Base-by-base conservation (phyloP, 2,888 invertebrate species). In the Malthinus seriepunctatus region DNA sequence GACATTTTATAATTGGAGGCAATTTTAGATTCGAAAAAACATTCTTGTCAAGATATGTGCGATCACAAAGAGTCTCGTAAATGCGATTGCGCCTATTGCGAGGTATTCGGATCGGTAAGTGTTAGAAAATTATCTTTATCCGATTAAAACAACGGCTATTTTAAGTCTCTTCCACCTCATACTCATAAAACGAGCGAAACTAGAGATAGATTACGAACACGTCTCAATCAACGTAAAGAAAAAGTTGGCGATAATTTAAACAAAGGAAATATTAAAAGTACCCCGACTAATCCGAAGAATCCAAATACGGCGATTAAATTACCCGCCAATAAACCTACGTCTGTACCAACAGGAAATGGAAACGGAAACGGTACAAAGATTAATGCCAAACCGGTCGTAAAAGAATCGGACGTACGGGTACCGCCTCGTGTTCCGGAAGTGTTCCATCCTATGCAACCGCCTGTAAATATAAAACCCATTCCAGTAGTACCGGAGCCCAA, bases 61-160 rank as follows among this genome's bases (percentile, higher is more conserved):
- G 70, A 69, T 44, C 67, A 81, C 54, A 73, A 72, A 47, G 73
- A 73, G 56, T 66, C 71, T 34, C 76, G 75, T 56, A 75, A 72
- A 63, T 77, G 78, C 63, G 76, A 76, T 63, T 77, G 77, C 61
- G 75, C 76, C 39, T 77, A 75, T 64, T 77, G 78, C 58, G 77
- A 76, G 70, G 74, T 77, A 12, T 78, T 77, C 59, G 77, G 75
- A 52, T 67, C 73, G 57, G 73, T 76, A 71, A 69, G 68, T 69
- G 8, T 1, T n/a, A 42, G 23, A 5, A 35, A 38, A 8, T 9
- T 34, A 35, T 15, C 1, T 35, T 14, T 32, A 15, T 23, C 9
- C 12, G 8, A n/a, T 11, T 54, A 32, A 23, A 3, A 9, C 46
- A 32, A 57, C 7, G 35, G 8, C 11, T 12, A 11, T 51, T 60